Evolutionary conservation across 1,140 invertebrate species (phyloP).

Genomic region (Formica selysi): DNA sequence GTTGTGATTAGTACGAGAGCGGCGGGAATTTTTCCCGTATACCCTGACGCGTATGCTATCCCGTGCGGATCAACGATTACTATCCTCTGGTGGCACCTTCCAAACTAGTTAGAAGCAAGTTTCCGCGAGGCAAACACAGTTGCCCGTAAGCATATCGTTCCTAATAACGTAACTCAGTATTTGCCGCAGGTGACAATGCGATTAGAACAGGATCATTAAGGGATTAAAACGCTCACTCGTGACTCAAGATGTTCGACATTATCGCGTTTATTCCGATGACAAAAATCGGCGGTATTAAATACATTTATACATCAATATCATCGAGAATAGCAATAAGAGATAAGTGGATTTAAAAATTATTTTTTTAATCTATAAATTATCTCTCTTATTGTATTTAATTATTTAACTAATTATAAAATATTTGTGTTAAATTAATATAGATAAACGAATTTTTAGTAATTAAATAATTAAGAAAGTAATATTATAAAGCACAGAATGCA

Average conservation of each 20-base stretch:
- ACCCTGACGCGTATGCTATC: slow-evolving; percentile 4
- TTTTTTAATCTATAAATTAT: background rate
- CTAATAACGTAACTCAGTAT: slow-evolving; percentile 73
- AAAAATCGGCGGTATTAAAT: slow-evolving; percentile 8
- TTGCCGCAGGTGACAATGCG: slow-evolving; percentile 68
- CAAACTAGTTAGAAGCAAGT: slow-evolving; percentile 39
- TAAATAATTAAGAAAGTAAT: background rate
- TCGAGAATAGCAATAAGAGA: background rate
- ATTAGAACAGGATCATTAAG: slow-evolving; percentile 63
- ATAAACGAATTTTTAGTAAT: background rate
- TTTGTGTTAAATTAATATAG: background rate
- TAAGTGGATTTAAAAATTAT: slow-evolving; percentile 2
- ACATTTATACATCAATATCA: background rate
- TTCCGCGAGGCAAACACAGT: slow-evolving; percentile 42
- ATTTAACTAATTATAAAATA: background rate
- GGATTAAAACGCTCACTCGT: slow-evolving; percentile 36
- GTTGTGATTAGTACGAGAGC: slow-evolving; percentile 43
- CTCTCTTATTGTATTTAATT: background rate
- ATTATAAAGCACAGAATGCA: background rate
- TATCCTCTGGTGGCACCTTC: slow-evolving; percentile 48
- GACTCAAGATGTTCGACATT: slow-evolving; percentile 13
- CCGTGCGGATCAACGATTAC: slow-evolving; percentile 45
- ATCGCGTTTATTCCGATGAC: background rate
- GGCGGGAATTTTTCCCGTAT: slow-evolving; percentile 35
- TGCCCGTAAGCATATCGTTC: slow-evolving; percentile 59